These are phyloP conservation scores for Coelopa frigida DNA, from an alignment of 1,140 invertebrate species.

Conservation along the genomic window DNA sequence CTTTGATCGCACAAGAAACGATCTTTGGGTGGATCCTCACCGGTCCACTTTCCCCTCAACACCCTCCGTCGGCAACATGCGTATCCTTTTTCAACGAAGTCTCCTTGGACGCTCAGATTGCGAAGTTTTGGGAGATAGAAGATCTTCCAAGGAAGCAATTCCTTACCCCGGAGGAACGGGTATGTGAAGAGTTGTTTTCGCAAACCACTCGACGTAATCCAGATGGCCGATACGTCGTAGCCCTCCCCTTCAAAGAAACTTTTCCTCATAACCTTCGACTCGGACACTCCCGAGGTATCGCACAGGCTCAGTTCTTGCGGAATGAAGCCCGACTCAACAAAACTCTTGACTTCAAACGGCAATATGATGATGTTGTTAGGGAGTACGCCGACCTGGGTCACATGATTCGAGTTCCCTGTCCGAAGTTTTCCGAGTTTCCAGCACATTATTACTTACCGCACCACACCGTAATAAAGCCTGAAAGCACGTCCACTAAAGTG, in stretches of 20 bases:
- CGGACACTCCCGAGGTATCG: conserved; percentile 14
- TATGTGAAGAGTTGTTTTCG: conserved; percentile 1
- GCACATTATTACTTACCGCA: conserved; percentile 24
- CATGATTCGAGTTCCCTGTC: conserved; percentile 20
- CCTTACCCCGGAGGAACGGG: neutral
- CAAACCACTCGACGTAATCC: neutral
- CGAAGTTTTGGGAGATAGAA: conserved; percentile 6
- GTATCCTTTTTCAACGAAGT: too few relatives aligned
- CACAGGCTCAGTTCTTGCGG: conserved; percentile 14
- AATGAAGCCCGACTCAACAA: conserved; percentile 14
- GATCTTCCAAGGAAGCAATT: neutral
- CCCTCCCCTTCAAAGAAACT: neutral
- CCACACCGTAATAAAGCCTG: conserved; percentile 21
- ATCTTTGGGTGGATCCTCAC: too few relatives aligned
- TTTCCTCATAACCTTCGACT: neutral
- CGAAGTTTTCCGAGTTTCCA: conserved; percentile 10
- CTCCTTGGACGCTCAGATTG: too few relatives aligned
- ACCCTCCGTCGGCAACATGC: too few relatives aligned
- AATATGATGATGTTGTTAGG: conserved; percentile 16
- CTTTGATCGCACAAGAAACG: too few relatives aligned
- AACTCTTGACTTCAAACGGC: conserved; percentile 9
- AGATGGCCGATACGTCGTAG: neutral
- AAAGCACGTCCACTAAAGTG: conserved; percentile 17
- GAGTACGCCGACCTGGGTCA: conserved; percentile 26
- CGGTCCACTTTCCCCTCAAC: too few relatives aligned